Conservation (phyloP, 2,797 vertebrate species). For the Melopsittacus undulatus region DNA sequence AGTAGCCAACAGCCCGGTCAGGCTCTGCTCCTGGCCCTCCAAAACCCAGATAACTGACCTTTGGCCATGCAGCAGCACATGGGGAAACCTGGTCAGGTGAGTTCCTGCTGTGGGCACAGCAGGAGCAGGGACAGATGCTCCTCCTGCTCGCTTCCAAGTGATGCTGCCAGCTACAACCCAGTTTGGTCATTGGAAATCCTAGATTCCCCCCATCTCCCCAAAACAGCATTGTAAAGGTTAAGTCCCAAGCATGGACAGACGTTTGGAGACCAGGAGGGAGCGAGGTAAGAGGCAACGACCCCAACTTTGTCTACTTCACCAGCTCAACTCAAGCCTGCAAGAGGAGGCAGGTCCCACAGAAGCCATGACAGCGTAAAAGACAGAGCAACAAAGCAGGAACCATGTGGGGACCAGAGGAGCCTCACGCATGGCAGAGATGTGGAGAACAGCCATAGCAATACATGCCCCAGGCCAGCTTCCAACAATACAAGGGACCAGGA, state of each 20-base stretch:
- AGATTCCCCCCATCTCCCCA: background rate
- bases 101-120: rapidly evolving
- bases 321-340: background rate
- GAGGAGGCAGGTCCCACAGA: background rate
- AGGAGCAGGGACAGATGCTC: background rate
- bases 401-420: background rate
- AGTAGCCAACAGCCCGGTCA: background rate
- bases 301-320: background rate
- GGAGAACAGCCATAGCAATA: background rate
- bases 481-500: background rate
- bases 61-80: background rate
- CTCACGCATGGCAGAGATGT: rapidly evolving
- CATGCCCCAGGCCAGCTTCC: background rate
- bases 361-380: background rate
- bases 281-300: background rate
- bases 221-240: rapidly evolving
- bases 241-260: rapidly evolving
- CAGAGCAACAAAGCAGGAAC: background rate
- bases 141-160: background rate
- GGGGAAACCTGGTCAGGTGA: background rate
- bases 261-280: background rate
- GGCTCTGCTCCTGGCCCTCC: background rate
- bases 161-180: background rate
- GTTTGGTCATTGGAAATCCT: background rate
- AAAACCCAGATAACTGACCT: background rate